Conservation (phyloP, 2,113 vertebrate genomes). For the Muscicapa adusta region DNA sequence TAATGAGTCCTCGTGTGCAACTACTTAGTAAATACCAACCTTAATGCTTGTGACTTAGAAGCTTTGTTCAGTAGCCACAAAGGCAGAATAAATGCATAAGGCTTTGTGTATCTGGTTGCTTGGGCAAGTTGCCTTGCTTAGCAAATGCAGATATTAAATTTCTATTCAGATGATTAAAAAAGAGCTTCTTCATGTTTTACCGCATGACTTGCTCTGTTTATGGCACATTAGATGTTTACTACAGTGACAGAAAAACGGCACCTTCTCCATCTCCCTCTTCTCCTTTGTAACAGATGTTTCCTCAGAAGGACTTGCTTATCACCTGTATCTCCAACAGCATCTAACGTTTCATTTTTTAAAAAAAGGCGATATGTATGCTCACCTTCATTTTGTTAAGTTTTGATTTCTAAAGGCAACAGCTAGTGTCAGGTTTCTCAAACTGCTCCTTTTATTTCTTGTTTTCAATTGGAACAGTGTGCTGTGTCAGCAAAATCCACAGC, state of each 20-base stretch:
- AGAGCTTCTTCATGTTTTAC: conserved; percentile 73
- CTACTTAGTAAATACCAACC: conserved; percentile 41
- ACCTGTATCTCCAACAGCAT: neutral
- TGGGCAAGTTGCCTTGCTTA: conserved; percentile 65
- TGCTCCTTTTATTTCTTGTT: conserved; percentile 42
- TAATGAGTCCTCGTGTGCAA: conserved; percentile 46
- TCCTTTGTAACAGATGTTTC: conserved; percentile 17
- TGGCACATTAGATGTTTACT: conserved; percentile 64
- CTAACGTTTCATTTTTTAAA: neutral
- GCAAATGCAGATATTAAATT: conserved; percentile 79
- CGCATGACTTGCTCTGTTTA: conserved; percentile 62
- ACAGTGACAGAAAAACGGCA: conserved; percentile 55
- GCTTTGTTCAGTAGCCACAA: conserved; percentile 61
- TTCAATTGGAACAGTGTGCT: conserved; percentile 41
- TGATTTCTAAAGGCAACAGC: conserved; percentile 50
- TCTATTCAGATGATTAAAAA: conserved; percentile 78
- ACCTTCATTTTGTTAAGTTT: conserved; percentile 1
- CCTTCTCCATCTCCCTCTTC: conserved; percentile 26
- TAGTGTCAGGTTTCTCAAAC: conserved; percentile 50
- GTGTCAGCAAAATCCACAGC: conserved; percentile 48
- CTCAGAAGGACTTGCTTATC: conserved; percentile 14
- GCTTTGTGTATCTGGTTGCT: conserved; percentile 73
- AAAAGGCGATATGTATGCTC: neutral
- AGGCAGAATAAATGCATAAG: conserved; percentile 69
- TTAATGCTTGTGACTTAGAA: conserved; percentile 67